Base-by-base conservation (phyloP, 2,113 vertebrate species). In the Turnix velox region DNA sequence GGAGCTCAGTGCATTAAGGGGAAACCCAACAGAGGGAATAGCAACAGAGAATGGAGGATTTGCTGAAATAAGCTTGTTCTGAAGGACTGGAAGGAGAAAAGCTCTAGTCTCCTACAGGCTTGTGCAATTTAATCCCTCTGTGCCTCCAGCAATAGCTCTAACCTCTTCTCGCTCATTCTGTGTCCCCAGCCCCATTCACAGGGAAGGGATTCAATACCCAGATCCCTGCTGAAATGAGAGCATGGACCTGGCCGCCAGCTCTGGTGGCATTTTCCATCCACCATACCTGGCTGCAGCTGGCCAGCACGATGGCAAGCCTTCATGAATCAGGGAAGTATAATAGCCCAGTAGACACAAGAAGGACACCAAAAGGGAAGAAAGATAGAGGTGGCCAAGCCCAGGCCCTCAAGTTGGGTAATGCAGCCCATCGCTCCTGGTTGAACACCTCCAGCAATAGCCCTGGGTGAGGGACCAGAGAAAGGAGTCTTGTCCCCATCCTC, bases 371-470 rank as follows among this genome's bases (percentile, higher is more conserved):
- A 46, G 35, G 27, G 27, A 71, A 14, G 17, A n/a, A 10, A 67
- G 12, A 46, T 7, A 12, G 18, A 10, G 57, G 77, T 14, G 63
- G 23, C 7, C 65, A 81, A 89, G 58, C 9, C 8, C 9, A 3
- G 28, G 52, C 6, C 4, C 52, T 58, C 39, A 15, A 4, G 5
- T 0, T 46, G 73, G 25, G 22, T 49, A 4, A 2, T 6, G n/a
- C 14, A 84, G 59, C 33, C 22, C 12, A 65, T 33, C 42, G 74
- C 0, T 12, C 14, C 12, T 16, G 2, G 5, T 0, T 3, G 5
- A 31, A 74, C 27, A 42, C 8, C 16, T 11, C 20, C 20, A 66
- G 1, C 0, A 0, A 75, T 1, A 39, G 3, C 24, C 33, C 9
- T 12, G 14, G 13, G 37, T 0, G 2, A 51, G 28, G 23, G 4